Conservation (phyloP, 1,140 invertebrate genomes). For the Drosophila leontia region DNA sequence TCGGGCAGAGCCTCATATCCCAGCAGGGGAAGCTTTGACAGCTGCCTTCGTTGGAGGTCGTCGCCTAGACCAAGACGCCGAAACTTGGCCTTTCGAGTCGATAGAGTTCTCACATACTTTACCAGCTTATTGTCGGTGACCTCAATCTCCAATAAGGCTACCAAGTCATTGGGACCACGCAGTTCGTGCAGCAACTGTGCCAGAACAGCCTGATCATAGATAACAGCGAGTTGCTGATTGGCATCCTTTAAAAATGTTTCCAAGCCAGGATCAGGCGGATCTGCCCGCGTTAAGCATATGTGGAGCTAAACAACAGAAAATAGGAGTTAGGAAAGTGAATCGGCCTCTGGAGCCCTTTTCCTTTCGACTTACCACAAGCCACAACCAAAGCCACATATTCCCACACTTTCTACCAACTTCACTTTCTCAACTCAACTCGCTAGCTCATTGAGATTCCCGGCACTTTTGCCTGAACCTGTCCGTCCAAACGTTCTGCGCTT, state of each 20-base stretch:
- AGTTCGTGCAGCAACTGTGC: slow-evolving; percentile 66
- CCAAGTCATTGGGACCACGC: slow-evolving; percentile 54
- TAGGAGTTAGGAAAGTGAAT: background rate
- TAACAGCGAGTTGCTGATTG: slow-evolving; percentile 56
- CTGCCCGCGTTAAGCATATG: background rate
- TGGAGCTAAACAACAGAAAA: background rate
- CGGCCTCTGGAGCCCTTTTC: background rate
- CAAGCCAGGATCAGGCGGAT: slow-evolving; percentile 22
- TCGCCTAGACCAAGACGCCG: slow-evolving; percentile 49
- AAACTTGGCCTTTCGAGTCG: slow-evolving; percentile 47
- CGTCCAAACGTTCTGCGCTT: slow-evolving; percentile 39
- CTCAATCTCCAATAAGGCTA: slow-evolving; percentile 58
- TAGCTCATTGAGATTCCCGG: slow-evolving; percentile 40
- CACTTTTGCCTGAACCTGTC: slow-evolving; percentile 27
- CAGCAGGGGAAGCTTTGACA: slow-evolving; percentile 48
- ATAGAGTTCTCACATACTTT: slow-evolving; percentile 43
- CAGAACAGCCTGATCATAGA: slow-evolving; percentile 67
- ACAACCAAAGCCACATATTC: slow-evolving; percentile 32
- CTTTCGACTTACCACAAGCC: slow-evolving; percentile 45
- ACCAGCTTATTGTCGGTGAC: slow-evolving; percentile 60
- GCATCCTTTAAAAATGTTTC: slow-evolving; percentile 53
- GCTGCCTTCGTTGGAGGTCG: slow-evolving; percentile 43
- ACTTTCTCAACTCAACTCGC: slow-evolving; percentile 24
- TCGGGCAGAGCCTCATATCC: slow-evolving; percentile 56
- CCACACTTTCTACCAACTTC: slow-evolving; percentile 32